Evolutionary conservation across 1,140 invertebrate genomes (phyloP).

Genomic region (Heliconius himera): DNA sequence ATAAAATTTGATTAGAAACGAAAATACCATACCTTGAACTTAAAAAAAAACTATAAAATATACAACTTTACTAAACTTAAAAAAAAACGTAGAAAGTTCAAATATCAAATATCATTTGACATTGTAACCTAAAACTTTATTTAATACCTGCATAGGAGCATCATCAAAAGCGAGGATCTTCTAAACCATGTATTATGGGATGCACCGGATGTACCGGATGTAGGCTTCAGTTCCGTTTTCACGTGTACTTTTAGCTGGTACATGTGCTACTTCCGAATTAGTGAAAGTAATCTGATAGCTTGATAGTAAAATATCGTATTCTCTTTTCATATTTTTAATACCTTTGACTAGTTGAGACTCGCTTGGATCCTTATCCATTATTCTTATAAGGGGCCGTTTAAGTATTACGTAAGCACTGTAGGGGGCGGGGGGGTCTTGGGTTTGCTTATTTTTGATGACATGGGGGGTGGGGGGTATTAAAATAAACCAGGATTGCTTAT

Average conservation of each 20-base stretch:
- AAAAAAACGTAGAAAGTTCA: neutral
- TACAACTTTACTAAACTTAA: no score
- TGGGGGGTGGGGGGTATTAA: no score
- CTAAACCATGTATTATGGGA: slow-evolving; percentile 15
- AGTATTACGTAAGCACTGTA: no score
- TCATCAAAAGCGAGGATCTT: neutral
- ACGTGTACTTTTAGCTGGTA: neutral
- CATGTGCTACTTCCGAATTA: slow-evolving; percentile 28
- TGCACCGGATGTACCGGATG: slow-evolving; percentile 20
- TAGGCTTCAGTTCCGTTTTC: slow-evolving; percentile 19
- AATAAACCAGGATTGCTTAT: no score
- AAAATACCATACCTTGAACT: neutral
- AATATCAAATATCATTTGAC: slow-evolving; percentile 8
- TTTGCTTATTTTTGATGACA: no score
- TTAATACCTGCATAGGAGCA: neutral
- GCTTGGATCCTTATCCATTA: neutral
- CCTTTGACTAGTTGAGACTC: neutral
- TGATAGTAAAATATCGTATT: neutral
- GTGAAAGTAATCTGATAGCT: slow-evolving; percentile 9
- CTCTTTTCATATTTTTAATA: neutral
- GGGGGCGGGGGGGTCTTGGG: no score
- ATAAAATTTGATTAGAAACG: no score
- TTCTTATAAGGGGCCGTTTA: no score
- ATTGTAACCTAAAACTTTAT: slow-evolving; percentile 9
- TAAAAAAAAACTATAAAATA: neutral